phyloP scores from a whole-genome alignment of 1,140 invertebrate species.

The Spodoptera frugiperda region DNA sequence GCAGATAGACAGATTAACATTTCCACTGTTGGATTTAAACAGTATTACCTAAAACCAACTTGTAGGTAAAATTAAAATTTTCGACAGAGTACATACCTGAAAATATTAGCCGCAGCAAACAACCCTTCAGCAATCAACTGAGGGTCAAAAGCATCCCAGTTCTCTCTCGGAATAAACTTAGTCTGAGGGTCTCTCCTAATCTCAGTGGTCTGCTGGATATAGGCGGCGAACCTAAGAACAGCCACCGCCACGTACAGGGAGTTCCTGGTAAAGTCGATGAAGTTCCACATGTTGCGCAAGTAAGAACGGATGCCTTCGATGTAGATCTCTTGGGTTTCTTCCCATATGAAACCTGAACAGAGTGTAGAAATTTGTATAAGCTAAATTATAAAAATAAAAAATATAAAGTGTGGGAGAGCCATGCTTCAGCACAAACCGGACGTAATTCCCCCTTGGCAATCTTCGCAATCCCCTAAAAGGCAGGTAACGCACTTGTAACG shows the following conservation, averaged over 20 bases:
- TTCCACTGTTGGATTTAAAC: too few relatives aligned
- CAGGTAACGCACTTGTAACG: too few relatives aligned
- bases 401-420: too few relatives aligned
- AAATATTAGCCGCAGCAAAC: constrained; percentile 97
- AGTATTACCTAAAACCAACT: too few relatives aligned
- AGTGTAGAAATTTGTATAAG: not conserved
- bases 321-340: constrained; percentile 96
- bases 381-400: too few relatives aligned
- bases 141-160: constrained; percentile 97
- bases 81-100: constrained; percentile 86
- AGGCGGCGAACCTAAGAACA: constrained; percentile 91
- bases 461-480: too few relatives aligned
- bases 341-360: constrained; percentile 93
- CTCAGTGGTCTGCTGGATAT: constrained; percentile 90
- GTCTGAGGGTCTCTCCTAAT: constrained; percentile 88
- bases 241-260: constrained; percentile 93
- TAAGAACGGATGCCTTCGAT: constrained; percentile 94
- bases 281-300: constrained; percentile 97
- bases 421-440: too few relatives aligned
- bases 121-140: constrained; percentile 97
- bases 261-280: constrained; percentile 97
- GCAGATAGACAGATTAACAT: too few relatives aligned
- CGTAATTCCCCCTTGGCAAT: too few relatives aligned
- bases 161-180: constrained; percentile 91
- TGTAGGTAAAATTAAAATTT: too few relatives aligned